A percentile compares a stretch with the other conserved stretches of the same genome.
These are phyloP conservation scores for Chrysomela aeneicollis DNA, from an alignment of 2,888 invertebrate species.

Conservation along the genomic window DNA sequence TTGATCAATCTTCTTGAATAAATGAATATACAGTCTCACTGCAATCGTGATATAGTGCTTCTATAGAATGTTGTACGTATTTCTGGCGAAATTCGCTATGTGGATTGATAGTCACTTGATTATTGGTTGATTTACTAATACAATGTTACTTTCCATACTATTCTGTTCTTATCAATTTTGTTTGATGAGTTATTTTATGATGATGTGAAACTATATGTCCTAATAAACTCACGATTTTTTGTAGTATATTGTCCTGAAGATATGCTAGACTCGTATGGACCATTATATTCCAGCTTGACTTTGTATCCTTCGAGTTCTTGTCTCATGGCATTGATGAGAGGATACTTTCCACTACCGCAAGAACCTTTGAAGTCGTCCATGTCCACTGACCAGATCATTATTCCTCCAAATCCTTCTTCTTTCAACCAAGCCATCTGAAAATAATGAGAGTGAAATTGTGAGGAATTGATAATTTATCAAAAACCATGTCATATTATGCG, in stretches of 20 bases:
- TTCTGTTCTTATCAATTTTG: too few relatives aligned
- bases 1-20: too few relatives aligned
- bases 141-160: too few relatives aligned
- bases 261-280: slow-evolving; percentile 81
- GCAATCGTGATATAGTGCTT: too few relatives aligned
- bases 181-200: background rate
- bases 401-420: slow-evolving; percentile 93
- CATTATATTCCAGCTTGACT: slow-evolving; percentile 83
- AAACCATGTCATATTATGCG: too few relatives aligned
- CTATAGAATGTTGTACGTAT: too few relatives aligned
- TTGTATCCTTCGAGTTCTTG: slow-evolving; percentile 85
- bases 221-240: slow-evolving; percentile 86
- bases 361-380: slow-evolving; percentile 94
- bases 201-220: too few relatives aligned
- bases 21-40: too few relatives aligned
- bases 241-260: slow-evolving; percentile 83
- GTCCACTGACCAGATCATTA: slow-evolving; percentile 97
- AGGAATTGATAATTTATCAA: too few relatives aligned
- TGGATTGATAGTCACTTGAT: too few relatives aligned
- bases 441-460: slow-evolving; percentile 6
- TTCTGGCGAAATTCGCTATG: too few relatives aligned
- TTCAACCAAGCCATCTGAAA: slow-evolving; percentile 90
- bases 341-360: slow-evolving; percentile 91
- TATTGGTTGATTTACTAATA: too few relatives aligned
- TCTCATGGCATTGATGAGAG: slow-evolving; percentile 85